These are phyloP conservation scores for Eupristina koningsbergeri DNA, from an alignment of 1,140 invertebrate genomes.

Conservation along the genomic window DNA sequence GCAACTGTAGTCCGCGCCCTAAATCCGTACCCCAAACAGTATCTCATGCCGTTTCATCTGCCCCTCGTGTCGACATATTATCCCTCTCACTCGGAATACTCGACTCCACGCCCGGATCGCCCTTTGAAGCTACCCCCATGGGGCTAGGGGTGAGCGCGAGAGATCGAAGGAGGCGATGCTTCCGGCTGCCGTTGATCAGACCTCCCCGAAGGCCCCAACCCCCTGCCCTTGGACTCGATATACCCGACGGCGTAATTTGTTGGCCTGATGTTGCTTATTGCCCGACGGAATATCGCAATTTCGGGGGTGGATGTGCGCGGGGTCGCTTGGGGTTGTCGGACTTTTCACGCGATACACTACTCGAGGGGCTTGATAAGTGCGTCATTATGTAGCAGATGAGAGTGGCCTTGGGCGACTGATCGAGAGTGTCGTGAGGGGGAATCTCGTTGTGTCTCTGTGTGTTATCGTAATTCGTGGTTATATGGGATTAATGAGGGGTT, in stretches of 20 bases:
- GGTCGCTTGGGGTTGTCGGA: no score
- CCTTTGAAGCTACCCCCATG: neutral
- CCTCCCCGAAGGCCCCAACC: neutral
- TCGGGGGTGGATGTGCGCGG: neutral
- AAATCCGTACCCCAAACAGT: neutral
- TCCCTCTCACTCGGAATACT: neutral
- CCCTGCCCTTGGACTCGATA: neutral
- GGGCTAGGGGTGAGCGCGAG: neutral
- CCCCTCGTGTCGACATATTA: neutral
- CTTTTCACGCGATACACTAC: neutral
- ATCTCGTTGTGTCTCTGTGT: neutral
- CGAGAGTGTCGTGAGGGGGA: neutral
- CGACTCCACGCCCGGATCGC: neutral
- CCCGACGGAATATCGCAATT: neutral
- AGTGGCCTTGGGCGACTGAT: neutral
- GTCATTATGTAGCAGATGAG: constrained; percentile 8
- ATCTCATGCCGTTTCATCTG: neutral
- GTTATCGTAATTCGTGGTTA: constrained; percentile 7
- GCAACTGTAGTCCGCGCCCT: neutral
- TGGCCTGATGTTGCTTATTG: neutral
- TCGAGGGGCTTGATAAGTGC: constrained; percentile 12
- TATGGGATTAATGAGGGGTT: constrained; percentile 12
- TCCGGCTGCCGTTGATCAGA: neutral
- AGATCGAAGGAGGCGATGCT: constrained; percentile 2
- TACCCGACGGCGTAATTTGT: constrained; percentile 9